Conservation (phyloP, 1,140 invertebrate species). For the Panulirus ornatus region DNA sequence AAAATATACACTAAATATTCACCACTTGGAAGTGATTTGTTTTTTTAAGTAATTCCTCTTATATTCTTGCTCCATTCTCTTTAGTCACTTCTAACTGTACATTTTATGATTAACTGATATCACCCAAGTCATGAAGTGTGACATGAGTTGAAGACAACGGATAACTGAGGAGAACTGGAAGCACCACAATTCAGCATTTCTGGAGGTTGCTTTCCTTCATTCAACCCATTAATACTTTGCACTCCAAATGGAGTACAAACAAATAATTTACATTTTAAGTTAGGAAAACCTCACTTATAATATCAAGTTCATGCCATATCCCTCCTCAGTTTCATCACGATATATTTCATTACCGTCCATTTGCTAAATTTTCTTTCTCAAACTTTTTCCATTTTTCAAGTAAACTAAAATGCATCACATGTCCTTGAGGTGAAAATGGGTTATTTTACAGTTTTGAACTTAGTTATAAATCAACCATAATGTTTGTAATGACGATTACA, state of each 20-base stretch:
- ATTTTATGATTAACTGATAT: not conserved
- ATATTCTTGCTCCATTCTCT: not conserved
- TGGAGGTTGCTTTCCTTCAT: slow-evolving; percentile 15
- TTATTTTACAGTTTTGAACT: not conserved
- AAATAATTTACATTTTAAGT: not conserved
- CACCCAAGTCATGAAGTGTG: not conserved
- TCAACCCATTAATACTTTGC: not conserved
- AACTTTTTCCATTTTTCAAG: not conserved
- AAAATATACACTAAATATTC: not conserved
- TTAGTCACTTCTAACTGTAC: not conserved
- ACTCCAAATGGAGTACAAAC: not conserved
- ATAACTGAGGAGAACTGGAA: slow-evolving; percentile 46
- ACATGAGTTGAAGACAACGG: not conserved
- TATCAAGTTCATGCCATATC: not conserved
- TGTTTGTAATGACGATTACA: not conserved
- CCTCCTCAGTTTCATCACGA: not conserved
- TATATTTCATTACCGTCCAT: not conserved
- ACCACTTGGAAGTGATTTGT: not conserved
- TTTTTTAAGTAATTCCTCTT: not conserved
- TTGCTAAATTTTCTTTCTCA: not conserved
- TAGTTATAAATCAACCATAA: not conserved
- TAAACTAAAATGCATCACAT: not conserved
- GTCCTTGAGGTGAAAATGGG: not conserved
- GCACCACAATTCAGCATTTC: slow-evolving; percentile 47
- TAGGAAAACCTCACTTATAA: not conserved